Percentiles rank a stretch among this genome's conserved stretches.
Conservation (phyloP, 2,113 vertebrate genomes). For the Rhombomys opimus region DNA sequence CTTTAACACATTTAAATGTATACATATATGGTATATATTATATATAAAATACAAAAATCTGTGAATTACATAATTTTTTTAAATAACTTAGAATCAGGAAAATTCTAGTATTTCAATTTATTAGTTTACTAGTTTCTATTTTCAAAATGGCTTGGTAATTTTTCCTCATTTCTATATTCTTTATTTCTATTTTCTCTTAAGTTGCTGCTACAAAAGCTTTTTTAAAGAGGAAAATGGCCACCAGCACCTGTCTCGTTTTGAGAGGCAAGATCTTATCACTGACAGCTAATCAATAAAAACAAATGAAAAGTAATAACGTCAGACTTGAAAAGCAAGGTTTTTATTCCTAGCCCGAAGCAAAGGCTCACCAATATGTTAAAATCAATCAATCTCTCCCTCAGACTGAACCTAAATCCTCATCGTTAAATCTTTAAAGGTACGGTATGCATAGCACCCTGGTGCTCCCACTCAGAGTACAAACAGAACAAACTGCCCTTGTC, state of each 20-base stretch:
- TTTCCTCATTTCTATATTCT: conserved; percentile 55
- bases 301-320: conserved; percentile 87
- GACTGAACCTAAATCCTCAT: conserved; percentile 68
- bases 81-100: conserved; percentile 44
- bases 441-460: conserved; percentile 53
- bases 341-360: conserved; percentile 79
- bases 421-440: conserved; percentile 69
- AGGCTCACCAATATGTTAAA: conserved; percentile 76
- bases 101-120: conserved; percentile 42
- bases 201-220: conserved; percentile 64
- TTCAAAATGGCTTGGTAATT: conserved; percentile 25
- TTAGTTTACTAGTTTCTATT: neutral
- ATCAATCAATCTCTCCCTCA: conserved; percentile 81
- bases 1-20: neutral
- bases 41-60: neutral
- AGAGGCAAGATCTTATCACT: conserved; percentile 80
- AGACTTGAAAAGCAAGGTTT: conserved; percentile 83
- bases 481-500: neutral
- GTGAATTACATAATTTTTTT: neutral
- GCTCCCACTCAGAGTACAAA: neutral
- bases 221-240: conserved; percentile 75
- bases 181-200: conserved; percentile 72
- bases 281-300: conserved; percentile 87
- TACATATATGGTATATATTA: neutral
- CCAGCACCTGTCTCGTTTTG: conserved; percentile 79